These are phyloP conservation scores for Diabrotica virgifera DNA, from an alignment of 1,140 invertebrate species.

Conservation along the genomic window DNA sequence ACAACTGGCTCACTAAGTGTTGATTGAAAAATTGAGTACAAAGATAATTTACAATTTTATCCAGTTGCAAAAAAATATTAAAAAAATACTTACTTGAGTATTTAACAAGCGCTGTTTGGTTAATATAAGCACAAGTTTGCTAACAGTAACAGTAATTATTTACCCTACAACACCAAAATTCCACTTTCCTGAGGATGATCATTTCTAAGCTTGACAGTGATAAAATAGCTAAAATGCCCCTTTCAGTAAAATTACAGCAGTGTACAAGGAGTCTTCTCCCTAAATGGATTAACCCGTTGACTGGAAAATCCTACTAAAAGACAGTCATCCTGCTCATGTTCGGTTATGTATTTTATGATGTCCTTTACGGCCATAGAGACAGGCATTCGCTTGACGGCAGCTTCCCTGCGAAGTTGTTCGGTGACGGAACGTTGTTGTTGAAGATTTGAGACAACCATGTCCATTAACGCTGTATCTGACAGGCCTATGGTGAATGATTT, in stretches of 20 bases:
- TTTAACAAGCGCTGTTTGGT: no score
- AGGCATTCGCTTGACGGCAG: slow-evolving; percentile 81
- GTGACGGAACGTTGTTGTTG: slow-evolving; percentile 90
- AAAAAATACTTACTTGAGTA: no score
- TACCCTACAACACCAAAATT: no score
- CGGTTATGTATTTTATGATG: slow-evolving; percentile 88
- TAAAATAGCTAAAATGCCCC: slow-evolving; percentile 4
- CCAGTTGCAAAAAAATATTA: no score
- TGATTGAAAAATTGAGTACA: no score
- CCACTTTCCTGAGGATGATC: no score
- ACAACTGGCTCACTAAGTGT: no score
- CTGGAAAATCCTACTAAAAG: slow-evolving; percentile 93
- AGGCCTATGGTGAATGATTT: slow-evolving; percentile 64
- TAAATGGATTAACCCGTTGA: slow-evolving; percentile 96
- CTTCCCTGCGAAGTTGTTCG: slow-evolving; percentile 90
- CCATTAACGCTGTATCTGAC: slow-evolving; percentile 80
- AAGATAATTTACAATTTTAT: no score
- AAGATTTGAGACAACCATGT: slow-evolving; percentile 85
- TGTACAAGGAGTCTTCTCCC: slow-evolving; percentile 91
- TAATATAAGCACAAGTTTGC: no score
- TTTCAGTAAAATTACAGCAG: slow-evolving; percentile 62
- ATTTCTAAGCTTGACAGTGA: no score
- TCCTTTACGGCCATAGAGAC: slow-evolving; percentile 88
- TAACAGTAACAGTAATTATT: no score
- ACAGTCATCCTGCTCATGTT: slow-evolving; percentile 92